These are phyloP conservation scores for Ochropacha duplaris DNA, from an alignment of 2,888 invertebrate genomes.

Conservation along the genomic window DNA sequence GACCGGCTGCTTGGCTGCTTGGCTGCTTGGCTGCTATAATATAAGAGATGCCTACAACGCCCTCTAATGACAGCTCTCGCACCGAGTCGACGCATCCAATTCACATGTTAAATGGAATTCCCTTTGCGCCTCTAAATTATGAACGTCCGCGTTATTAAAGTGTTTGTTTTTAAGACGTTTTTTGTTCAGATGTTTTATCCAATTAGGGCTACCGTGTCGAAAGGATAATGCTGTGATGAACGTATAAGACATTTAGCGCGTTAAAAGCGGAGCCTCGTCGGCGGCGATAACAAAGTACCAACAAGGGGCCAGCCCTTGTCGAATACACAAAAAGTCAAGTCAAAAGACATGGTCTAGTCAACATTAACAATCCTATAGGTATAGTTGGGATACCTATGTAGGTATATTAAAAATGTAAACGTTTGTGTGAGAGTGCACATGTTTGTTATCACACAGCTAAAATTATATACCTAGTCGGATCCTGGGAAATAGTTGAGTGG, in stretches of 20 bases:
- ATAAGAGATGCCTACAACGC: slow-evolving; percentile 34
- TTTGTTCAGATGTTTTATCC: slow-evolving; percentile 76
- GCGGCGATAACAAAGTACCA: slow-evolving; percentile 46
- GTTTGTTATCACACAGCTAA: too few species aligned
- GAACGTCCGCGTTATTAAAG: slow-evolving; percentile 74
- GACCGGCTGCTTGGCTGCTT: slow-evolving; percentile 16
- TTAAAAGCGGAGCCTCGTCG: slow-evolving; percentile 73
- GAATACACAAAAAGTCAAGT: slow-evolving; percentile 10
- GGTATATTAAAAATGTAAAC: too few species aligned
- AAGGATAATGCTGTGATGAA: slow-evolving; percentile 80
- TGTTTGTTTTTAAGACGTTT: slow-evolving; percentile 79
- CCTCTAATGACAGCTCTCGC: slow-evolving; percentile 67
- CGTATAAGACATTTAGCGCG: slow-evolving; percentile 72
- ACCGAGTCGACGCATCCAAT: slow-evolving; percentile 75
- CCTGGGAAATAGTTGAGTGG: too few species aligned
- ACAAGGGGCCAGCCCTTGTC: slow-evolving; percentile 19
- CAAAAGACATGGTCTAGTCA: not conserved
- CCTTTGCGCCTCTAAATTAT: slow-evolving; percentile 76
- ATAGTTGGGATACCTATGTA: too few species aligned
- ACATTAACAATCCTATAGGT: too few species aligned
- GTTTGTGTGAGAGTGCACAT: too few species aligned
- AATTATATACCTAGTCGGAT: too few species aligned
- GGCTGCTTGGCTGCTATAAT: slow-evolving; percentile 10
- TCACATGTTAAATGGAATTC: slow-evolving; percentile 82
- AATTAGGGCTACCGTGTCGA: slow-evolving; percentile 84